Percentiles rank a stretch among this genome's conserved stretches.
These are phyloP conservation scores for Oegoconia quadripuncta DNA, from an alignment of 2,888 invertebrate species.

Conservation along the genomic window DNA sequence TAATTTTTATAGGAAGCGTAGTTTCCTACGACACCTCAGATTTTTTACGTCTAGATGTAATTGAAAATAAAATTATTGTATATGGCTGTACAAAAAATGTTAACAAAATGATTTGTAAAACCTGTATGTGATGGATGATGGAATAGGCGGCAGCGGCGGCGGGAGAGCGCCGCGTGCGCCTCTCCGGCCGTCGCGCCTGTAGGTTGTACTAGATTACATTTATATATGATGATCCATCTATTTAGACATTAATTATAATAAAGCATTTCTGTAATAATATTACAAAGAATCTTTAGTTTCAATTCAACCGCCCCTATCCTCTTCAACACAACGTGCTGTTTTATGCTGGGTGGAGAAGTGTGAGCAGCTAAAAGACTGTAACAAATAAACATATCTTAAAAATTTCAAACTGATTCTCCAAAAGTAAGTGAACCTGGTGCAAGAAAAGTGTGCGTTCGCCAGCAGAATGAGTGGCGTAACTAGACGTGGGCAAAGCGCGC, in stretches of 20 bases:
- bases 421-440: no score
- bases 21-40: constrained; percentile 77
- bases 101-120: constrained; percentile 76
- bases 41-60: constrained; percentile 79
- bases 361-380: no score
- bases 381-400: no score
- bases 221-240: constrained; percentile 82
- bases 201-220: constrained; percentile 79
- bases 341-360: no score
- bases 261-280: constrained; percentile 84
- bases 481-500: no score
- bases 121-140: constrained; percentile 75
- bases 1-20: constrained; percentile 77
- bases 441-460: no score
- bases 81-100: constrained; percentile 80
- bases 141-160: constrained; percentile 46
- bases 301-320: constrained; percentile 27
- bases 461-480: no score
- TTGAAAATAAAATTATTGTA: constrained; percentile 80
- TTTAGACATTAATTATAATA: constrained; percentile 83
- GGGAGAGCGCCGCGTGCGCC: constrained; percentile 23
- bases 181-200: constrained; percentile 62
- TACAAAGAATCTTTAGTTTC: constrained; percentile 66
- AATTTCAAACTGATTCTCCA: no score
- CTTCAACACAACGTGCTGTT: no score